Conservation (phyloP, 37 sponge, comb jelly and placozoan species). For the Theonella swinhoei region DNA sequence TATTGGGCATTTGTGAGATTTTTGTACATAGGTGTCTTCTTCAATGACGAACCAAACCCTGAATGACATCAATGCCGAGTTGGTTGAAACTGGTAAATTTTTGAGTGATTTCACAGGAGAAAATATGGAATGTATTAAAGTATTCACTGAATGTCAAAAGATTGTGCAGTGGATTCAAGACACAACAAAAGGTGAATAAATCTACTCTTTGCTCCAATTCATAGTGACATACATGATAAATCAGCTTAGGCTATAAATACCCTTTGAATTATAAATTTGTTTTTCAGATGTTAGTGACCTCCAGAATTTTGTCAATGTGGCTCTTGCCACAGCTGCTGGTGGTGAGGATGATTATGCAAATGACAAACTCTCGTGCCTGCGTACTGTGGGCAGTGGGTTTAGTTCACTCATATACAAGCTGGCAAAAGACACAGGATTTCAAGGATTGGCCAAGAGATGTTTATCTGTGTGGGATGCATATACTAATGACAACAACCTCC, state of each 20-base stretch:
- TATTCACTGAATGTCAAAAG: slow-evolving; percentile 17
- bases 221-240: neutral
- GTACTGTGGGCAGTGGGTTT: slow-evolving; percentile 63
- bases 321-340: slow-evolving; percentile 64
- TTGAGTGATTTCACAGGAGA: neutral
- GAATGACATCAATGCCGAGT: neutral
- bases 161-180: slow-evolving; percentile 56
- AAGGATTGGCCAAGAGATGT: slow-evolving; percentile 15
- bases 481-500: slow-evolving; percentile 1
- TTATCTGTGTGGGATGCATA: slow-evolving; percentile 52
- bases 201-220: neutral
- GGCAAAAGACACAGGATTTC: slow-evolving; percentile 6
- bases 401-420: slow-evolving; percentile 54
- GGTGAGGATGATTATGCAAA: slow-evolving; percentile 59
- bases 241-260: too few relatives aligned
- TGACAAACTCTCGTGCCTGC: slow-evolving; percentile 64
- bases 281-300: slow-evolving; percentile 53
- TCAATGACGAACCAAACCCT: neutral
- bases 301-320: slow-evolving; percentile 64
- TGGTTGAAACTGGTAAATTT: neutral
- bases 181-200: slow-evolving; percentile 46
- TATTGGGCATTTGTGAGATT: neutral
- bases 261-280: neutral
- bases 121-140: slow-evolving; percentile 30
- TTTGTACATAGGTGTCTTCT: neutral